These are phyloP conservation scores for Corythucha ciliata DNA, from an alignment of 2,888 invertebrate species.

Conservation along the genomic window DNA sequence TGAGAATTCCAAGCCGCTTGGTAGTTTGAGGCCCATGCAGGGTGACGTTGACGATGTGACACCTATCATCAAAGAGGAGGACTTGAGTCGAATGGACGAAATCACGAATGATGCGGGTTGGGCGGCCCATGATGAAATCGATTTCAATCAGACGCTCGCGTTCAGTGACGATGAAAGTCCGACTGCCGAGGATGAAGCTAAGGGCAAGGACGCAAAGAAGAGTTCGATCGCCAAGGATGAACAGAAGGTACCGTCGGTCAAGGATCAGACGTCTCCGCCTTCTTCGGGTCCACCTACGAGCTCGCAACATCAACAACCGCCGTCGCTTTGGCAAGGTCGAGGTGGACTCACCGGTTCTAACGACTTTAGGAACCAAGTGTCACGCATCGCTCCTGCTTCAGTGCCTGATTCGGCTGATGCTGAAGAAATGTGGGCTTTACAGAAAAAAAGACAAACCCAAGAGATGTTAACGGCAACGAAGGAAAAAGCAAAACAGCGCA, in stretches of 20 bases:
- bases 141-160: slow-evolving; percentile 80
- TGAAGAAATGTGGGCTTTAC: slow-evolving; percentile 62
- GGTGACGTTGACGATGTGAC: slow-evolving; percentile 49
- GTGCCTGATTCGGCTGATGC: no score
- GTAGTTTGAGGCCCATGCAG: no score
- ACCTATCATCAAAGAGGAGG: slow-evolving; percentile 86
- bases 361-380: no score
- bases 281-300: no score
- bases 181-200: slow-evolving; percentile 39
- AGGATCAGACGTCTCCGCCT: no score
- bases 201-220: slow-evolving; percentile 33
- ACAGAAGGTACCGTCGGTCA: no score
- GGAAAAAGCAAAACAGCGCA: slow-evolving; percentile 71
- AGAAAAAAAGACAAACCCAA: slow-evolving; percentile 56
- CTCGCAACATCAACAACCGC: no score
- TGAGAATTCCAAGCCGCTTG: no score
- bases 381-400: no score
- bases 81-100: slow-evolving; percentile 84
- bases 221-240: slow-evolving; percentile 9
- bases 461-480: slow-evolving; percentile 69
- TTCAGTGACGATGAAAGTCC: slow-evolving; percentile 82
- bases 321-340: no score
- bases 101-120: slow-evolving; percentile 83
- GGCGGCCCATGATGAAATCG: slow-evolving; percentile 87
- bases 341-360: no score